A percentile compares a stretch with the other conserved stretches of the same genome.
These are phyloP conservation scores for Lithobates pipiens DNA, from an alignment of 2,797 vertebrate genomes.

Conservation along the genomic window DNA sequence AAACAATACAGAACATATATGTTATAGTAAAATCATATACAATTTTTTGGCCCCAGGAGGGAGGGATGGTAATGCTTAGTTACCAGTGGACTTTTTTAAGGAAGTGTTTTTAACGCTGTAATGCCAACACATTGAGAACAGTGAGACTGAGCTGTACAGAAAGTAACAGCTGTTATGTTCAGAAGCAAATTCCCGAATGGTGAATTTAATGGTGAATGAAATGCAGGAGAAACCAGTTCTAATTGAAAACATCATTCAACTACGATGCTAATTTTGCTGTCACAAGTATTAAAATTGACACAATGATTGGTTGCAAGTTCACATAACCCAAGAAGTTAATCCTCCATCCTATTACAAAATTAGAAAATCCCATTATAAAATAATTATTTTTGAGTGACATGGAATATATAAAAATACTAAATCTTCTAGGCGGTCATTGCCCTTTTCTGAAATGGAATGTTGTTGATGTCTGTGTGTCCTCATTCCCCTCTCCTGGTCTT, in stretches of 20 bases:
- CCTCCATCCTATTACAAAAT: too few species aligned
- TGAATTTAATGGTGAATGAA: constrained; percentile 12
- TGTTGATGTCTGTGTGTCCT: too few species aligned
- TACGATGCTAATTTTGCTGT: constrained; percentile 28
- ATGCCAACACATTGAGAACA: constrained; percentile 22
- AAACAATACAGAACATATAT: not conserved
- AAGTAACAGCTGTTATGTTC: constrained; percentile 37
- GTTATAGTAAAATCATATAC: not conserved
- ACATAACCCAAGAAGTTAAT: too few species aligned
- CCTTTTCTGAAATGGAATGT: too few species aligned
- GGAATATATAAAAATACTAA: too few species aligned
- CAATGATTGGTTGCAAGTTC: too few species aligned
- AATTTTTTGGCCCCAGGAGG: not conserved
- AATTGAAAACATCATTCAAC: constrained; percentile 38
- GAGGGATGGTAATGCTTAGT: constrained; percentile 1
- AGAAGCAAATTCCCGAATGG: constrained; percentile 37
- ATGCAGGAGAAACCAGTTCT: constrained; percentile 45
- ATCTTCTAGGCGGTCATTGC: too few species aligned
- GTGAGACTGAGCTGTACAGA: constrained; percentile 4
- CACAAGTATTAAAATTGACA: not conserved
- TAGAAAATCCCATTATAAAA: too few species aligned
- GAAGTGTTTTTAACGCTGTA: not conserved
- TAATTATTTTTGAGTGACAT: too few species aligned
- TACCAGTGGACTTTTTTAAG: not conserved
- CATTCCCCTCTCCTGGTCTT: too few species aligned